phyloP scores from a whole-genome alignment of 2,113 vertebrate genomes.

The Lampris megalopsis region DNA sequence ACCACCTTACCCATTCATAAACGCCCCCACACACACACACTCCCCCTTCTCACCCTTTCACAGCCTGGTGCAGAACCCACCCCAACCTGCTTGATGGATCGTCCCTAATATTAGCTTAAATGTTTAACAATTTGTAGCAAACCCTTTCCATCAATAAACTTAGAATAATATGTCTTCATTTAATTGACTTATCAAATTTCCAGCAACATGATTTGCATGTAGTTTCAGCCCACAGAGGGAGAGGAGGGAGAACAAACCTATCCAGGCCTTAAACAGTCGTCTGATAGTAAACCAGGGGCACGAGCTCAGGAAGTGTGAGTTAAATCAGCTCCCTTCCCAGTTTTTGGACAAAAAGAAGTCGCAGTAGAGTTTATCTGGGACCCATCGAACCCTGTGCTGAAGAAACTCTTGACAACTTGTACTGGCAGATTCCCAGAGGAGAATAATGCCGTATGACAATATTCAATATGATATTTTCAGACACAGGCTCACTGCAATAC shows the following conservation, averaged over 20 bases:
- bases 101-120: constrained; percentile 83
- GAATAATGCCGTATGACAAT: too few species aligned
- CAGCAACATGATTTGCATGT: constrained; percentile 88
- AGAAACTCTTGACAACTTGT: too few species aligned
- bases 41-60: constrained; percentile 63
- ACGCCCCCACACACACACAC: constrained; percentile 33
- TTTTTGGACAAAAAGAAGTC: too few species aligned
- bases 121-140: constrained; percentile 85
- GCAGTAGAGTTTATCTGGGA: too few species aligned
- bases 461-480: too few species aligned
- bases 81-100: constrained; percentile 75
- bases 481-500: too few species aligned
- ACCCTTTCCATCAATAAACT: constrained; percentile 80
- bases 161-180: constrained; percentile 85
- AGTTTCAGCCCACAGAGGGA: constrained; percentile 64
- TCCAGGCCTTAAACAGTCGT: constrained; percentile 83
- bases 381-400: too few species aligned
- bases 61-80: constrained; percentile 46
- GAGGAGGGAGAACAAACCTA: constrained; percentile 58
- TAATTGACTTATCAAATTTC: constrained; percentile 69
- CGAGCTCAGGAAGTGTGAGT: background rate
- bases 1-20: constrained; percentile 69
- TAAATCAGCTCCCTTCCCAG: too few species aligned
- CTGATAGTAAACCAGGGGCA: constrained; percentile 61
- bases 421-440: too few species aligned